A percentile compares a stretch with the other conserved stretches of the same genome.
phyloP scores from a whole-genome alignment of 2,113 vertebrate species.

The Puma concolor region DNA sequence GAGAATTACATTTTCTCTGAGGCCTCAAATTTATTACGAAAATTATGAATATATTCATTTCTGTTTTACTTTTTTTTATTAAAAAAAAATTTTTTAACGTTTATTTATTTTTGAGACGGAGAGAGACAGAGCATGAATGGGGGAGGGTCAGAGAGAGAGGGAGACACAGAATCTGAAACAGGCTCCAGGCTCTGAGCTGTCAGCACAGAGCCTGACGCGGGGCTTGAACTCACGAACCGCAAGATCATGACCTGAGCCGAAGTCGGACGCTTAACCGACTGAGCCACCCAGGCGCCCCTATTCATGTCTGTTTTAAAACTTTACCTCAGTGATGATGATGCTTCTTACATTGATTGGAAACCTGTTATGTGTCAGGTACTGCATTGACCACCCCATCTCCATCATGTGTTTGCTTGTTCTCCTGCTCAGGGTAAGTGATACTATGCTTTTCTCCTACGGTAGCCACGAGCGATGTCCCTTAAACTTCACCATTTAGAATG shows the following conservation, averaged over 20 bases:
- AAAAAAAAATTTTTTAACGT: too few relatives aligned
- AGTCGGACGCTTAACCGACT: too few relatives aligned
- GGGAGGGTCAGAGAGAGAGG: too few relatives aligned
- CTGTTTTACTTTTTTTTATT: background rate
- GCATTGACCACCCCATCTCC: accelerated
- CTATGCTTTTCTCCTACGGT: background rate
- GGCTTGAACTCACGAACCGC: too few relatives aligned
- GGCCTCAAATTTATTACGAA: background rate
- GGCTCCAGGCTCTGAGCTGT: too few relatives aligned
- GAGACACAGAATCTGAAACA: too few relatives aligned
- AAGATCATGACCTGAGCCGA: too few relatives aligned
- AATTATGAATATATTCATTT: background rate
- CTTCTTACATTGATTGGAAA: background rate
- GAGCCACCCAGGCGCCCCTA: too few relatives aligned
- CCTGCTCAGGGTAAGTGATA: accelerated
- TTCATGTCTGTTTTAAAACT: background rate
- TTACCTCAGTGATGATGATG: background rate
- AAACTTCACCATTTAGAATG: background rate
- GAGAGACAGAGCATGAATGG: too few relatives aligned
- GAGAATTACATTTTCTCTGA: background rate
- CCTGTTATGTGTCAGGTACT: background rate
- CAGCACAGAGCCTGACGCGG: too few relatives aligned
- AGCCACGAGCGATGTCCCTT: background rate
- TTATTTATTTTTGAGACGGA: too few relatives aligned
- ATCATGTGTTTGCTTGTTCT: background rate